A percentile compares a stretch with the other conserved stretches of the same genome.
Conservation (phyloP, 2,797 vertebrate genomes). For the Cyclopterus lumpus region DNA sequence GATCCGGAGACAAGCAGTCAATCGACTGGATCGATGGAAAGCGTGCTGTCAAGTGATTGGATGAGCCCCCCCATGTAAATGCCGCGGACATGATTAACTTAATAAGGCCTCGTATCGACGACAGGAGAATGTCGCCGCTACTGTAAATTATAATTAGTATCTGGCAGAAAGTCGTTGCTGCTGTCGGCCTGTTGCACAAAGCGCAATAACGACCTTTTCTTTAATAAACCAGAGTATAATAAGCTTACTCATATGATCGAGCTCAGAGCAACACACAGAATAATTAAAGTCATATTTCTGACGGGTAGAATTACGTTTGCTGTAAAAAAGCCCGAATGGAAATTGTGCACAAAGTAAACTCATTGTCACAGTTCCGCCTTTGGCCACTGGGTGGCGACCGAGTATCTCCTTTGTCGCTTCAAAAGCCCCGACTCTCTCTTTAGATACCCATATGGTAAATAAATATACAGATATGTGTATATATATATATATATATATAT, state of each 20-base stretch:
- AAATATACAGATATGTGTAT: no score
- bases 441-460: background rate
- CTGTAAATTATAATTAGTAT: constrained; percentile 41
- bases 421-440: background rate
- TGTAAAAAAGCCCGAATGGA: background rate
- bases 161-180: constrained; percentile 32
- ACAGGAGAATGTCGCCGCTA: constrained; percentile 25
- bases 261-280: background rate
- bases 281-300: background rate
- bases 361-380: background rate
- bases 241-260: fast-evolving
- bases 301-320: background rate
- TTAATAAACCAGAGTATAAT: background rate
- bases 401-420: constrained; percentile 54
- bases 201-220: background rate
- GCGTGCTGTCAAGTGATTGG: constrained; percentile 44
- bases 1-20: constrained; percentile 44
- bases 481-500: no score
- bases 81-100: constrained; percentile 41
- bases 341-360: background rate
- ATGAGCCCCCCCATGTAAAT: constrained; percentile 46
- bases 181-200: constrained; percentile 3
- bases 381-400: constrained; percentile 77
- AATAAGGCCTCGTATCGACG: constrained; percentile 40
- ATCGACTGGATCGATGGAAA: constrained; percentile 53